A percentile compares a stretch with the other conserved stretches of the same genome.
Conservation (phyloP, 2,888 invertebrate genomes). For the Trisateles emortualis region DNA sequence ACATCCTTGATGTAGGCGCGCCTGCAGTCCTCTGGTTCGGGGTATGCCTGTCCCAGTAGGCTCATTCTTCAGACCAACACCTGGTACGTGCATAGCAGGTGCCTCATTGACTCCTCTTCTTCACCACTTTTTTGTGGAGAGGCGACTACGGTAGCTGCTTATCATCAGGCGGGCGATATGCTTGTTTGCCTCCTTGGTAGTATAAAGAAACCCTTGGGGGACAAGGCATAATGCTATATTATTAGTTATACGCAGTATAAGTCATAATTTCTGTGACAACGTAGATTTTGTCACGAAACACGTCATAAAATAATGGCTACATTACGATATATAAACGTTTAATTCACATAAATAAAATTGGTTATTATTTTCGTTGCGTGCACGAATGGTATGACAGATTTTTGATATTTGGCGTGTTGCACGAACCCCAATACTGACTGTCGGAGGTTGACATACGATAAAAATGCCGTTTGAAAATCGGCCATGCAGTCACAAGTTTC, state of each 20-base stretch:
- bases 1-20: no score
- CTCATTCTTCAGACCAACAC: no score
- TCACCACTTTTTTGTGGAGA: no score
- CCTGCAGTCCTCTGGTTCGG: no score
- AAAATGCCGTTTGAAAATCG: conserved; percentile 51
- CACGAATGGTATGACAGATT: conserved; percentile 49
- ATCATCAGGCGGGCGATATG: no score
- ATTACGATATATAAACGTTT: conserved; percentile 42
- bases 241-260: background rate
- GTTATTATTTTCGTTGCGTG: conserved; percentile 71
- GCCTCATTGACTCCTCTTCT: no score
- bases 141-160: no score
- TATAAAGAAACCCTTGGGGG: no score
- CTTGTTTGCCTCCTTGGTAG: no score
- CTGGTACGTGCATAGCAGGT: no score
- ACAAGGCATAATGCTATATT: background rate
- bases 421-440: conserved; percentile 66
- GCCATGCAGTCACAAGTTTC: conserved; percentile 41
- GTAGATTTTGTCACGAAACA: conserved; percentile 28
- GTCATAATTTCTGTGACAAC: background rate
- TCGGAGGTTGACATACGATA: conserved; percentile 53
- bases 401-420: conserved; percentile 74
- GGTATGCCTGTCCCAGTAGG: no score
- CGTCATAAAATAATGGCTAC: conserved; percentile 27
- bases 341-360: conserved; percentile 47